Conservation (phyloP, 2,113 vertebrate species). For the Trogon melanurus region DNA sequence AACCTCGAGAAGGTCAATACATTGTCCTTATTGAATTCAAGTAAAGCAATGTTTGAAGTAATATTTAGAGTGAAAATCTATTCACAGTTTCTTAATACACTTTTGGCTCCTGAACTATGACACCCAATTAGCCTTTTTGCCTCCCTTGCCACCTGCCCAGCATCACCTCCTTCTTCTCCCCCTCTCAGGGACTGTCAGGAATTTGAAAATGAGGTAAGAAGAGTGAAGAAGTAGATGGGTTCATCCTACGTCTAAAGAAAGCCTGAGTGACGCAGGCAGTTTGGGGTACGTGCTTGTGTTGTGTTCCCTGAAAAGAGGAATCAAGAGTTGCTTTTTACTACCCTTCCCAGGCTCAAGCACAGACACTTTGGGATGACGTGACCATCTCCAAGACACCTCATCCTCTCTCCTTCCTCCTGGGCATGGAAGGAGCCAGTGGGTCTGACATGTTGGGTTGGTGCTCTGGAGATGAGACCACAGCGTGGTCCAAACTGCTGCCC, state of each 20-base stretch:
- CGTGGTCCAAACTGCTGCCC: neutral
- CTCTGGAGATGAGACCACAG: neutral
- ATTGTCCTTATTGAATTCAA: neutral
- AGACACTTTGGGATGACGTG: neutral
- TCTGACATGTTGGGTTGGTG: neutral
- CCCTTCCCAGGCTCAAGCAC: neutral
- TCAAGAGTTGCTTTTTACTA: neutral
- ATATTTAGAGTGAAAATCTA: neutral
- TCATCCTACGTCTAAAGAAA: neutral
- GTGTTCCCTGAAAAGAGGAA: neutral
- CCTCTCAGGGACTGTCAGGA: neutral
- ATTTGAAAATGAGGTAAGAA: neutral
- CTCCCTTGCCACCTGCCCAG: neutral
- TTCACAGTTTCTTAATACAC: neutral
- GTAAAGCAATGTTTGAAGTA: neutral
- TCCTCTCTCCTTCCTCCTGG: neutral
- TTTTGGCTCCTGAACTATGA: neutral
- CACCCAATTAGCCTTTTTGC: neutral
- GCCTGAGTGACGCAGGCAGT: neutral
- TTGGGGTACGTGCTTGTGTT: neutral
- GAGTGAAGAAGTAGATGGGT: neutral
- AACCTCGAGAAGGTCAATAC: conserved; percentile 28
- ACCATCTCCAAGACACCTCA: neutral
- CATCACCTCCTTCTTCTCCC: neutral
- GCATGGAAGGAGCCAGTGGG: neutral